Conservation (phyloP, 2,797 vertebrate genomes). For the Alexandromys oeconomus region DNA sequence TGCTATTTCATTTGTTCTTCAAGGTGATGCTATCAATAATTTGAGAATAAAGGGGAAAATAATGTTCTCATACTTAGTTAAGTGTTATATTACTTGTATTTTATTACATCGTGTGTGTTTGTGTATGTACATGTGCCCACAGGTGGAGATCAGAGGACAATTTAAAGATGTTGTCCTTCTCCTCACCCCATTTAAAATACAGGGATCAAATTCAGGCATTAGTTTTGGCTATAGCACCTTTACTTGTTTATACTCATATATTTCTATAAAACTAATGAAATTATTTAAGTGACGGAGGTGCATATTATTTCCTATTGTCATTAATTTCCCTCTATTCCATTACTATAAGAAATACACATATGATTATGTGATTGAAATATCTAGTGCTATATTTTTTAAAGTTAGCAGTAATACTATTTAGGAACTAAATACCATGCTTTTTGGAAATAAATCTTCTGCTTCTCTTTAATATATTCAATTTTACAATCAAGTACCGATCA, state of each 20-base stretch:
- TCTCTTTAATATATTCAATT: neutral
- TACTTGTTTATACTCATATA: neutral
- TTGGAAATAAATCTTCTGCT: neutral
- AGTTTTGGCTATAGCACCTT: neutral
- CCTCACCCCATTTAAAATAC: neutral
- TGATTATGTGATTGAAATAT: neutral
- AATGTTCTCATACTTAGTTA: neutral
- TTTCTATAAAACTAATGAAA: neutral
- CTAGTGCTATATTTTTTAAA: neutral
- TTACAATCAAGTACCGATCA: constrained; percentile 20
- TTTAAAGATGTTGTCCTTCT: neutral
- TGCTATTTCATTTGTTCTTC: neutral
- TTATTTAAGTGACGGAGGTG: neutral
- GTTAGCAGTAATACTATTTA: neutral
- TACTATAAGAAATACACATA: neutral
- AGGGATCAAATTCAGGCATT: neutral
- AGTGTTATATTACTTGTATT: neutral
- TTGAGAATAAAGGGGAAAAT: neutral
- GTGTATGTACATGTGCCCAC: too few relatives aligned
- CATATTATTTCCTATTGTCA: neutral
- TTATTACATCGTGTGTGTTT: neutral
- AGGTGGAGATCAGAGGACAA: neutral
- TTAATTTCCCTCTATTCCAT: neutral
- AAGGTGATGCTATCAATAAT: neutral
- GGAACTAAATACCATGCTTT: neutral